phyloP scores from a whole-genome alignment of 1,140 invertebrate genomes.

The Drepana arcuata region DNA sequence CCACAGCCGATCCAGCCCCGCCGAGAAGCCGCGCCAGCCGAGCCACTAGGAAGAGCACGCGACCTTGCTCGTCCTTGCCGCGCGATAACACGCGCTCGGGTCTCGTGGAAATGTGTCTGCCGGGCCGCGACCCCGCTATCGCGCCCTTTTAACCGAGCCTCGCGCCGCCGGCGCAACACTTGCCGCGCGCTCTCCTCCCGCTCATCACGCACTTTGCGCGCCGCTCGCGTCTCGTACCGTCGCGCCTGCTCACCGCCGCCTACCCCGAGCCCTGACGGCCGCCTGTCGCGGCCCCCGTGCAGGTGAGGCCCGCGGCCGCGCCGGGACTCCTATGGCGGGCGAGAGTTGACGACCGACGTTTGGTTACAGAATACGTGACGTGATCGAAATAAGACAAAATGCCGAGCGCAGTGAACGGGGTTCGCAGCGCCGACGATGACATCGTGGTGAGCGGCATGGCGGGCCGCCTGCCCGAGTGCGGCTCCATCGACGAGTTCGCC shows the following conservation, averaged over 20 bases:
- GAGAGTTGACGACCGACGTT: too few relatives aligned
- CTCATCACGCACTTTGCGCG: not conserved
- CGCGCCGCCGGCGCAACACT: constrained; percentile 30
- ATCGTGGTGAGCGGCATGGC: constrained; percentile 93
- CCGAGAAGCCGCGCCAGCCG: not conserved
- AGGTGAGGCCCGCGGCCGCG: constrained; percentile 19
- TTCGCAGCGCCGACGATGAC: constrained; percentile 72
- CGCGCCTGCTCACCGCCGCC: not conserved
- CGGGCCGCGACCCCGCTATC: constrained; percentile 56
- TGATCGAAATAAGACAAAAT: too few relatives aligned
- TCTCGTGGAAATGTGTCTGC: constrained; percentile 35
- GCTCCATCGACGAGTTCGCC: constrained; percentile 90
- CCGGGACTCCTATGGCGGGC: not conserved
- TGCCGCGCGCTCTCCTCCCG: constrained; percentile 26
- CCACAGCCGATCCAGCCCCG: too few relatives aligned
- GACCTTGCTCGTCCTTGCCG: constrained; percentile 56
- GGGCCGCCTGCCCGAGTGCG: constrained; percentile 90
- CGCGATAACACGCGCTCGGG: constrained; percentile 30
- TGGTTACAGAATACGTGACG: too few relatives aligned
- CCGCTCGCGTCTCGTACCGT: not conserved
- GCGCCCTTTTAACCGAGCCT: constrained; percentile 43
- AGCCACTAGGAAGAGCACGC: constrained; percentile 22
- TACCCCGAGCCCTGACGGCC: not conserved
- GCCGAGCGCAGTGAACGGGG: constrained; percentile 46
- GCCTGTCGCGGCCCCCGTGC: not conserved